phyloP scores from a whole-genome alignment of 1,140 invertebrate species.

The Papilio glaucus region DNA sequence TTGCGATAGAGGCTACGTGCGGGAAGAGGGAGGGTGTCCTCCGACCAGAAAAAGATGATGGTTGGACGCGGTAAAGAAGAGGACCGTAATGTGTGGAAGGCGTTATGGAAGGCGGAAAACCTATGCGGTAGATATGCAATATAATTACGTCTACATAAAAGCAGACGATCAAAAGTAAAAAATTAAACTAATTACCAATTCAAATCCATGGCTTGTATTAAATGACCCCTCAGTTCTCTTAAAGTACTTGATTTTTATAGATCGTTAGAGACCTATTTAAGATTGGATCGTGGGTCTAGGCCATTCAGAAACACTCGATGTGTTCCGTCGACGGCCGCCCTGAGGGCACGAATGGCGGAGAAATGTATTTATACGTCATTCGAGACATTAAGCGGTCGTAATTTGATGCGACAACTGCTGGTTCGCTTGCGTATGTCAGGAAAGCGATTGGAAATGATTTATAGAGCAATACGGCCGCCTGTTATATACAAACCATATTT shows the following conservation, averaged over 20 bases:
- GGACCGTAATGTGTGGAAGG: no score
- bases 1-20: no score
- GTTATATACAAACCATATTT: neutral
- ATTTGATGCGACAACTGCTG: conserved; percentile 20
- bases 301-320: neutral
- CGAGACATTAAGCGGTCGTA: conserved; percentile 11
- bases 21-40: no score
- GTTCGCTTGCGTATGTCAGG: conserved; percentile 14
- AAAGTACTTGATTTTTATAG: conserved; percentile 1
- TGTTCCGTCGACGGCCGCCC: neutral
- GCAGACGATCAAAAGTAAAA: neutral
- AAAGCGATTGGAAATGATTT: conserved; percentile 12
- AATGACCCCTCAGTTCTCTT: neutral
- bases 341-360: neutral
- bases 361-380: conserved; percentile 9
- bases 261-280: conserved; percentile 20
- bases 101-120: no score
- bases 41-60: no score
- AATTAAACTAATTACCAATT: conserved; percentile 12
- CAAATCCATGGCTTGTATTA: neutral
- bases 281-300: conserved; percentile 15
- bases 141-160: no score
- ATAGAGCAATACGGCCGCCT: neutral
- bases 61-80: no score
- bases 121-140: no score